Evolutionary conservation across 2,888 invertebrate species (phyloP), one percentile per base, ranked within the genome.

Genomic region (Himalopsyche anomala): DNA sequence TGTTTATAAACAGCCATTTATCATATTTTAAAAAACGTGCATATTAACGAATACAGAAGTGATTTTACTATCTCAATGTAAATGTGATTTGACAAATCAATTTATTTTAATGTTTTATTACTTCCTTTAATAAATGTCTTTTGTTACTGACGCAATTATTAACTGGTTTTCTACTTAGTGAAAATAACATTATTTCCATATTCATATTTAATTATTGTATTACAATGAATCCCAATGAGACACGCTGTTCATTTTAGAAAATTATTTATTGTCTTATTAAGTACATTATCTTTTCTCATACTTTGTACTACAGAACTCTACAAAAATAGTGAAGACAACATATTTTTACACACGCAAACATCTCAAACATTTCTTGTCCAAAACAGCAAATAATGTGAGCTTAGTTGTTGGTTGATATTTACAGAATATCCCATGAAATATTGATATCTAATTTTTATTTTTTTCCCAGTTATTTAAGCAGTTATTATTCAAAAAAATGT

Each of bases 241-340:
- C 62, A 74, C 51, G 17, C 0, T 2, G 51, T 45, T 38, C 15
- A 83, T 83, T 45, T 84, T 17, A 84, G 54, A 84, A 84, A 80
- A 80, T 84, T 80, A 80, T 80, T 74, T 74, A 74, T 84, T 84
- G 84, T 84, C 84, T 84, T 84, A 51, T 84, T 84, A 84, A 84
- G 81, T 54, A 81, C 28, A 42, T 51, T 12, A 81, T 42, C 12
- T 45, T 45, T 51, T 17, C 36, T 17, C 36, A 15, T 45, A 54
- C 54, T 82, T 85, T 85, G 82, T 85, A 85, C 85, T 85, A 62
- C 62, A 81, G 45, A 84, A 81, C 84, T 82, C 42, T 82, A 85
- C 85, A 85, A 85, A 85, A 85, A 85, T 85, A 85, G 54, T 82
- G 40, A 85, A 85, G 54, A 82, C 19, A 40, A 81, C 62, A 0